Base-by-base conservation (phyloP, 2,797 vertebrate species). In the Alosa sapidissima region DNA sequence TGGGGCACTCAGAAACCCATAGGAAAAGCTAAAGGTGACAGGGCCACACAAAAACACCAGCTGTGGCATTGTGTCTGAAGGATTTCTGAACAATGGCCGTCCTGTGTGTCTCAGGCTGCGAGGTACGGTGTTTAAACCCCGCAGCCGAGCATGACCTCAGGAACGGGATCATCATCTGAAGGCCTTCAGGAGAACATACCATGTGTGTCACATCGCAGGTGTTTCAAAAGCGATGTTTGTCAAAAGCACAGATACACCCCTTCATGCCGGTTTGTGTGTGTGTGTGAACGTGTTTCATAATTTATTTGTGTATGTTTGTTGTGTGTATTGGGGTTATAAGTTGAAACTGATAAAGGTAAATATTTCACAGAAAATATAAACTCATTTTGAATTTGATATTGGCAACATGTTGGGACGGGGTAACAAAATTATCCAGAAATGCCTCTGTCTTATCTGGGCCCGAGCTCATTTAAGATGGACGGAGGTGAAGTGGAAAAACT, bases 11-110 rank as follows among this genome's bases (percentile, higher is more conserved):
- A 54, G 85, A 47, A 84, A 54, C 85, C 58, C 47, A 87, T 75
- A 81, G 81, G 78, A 41, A 78, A 55, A 47, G 36, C 54, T 1
- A 47, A 78, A 47, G 24, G 62, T 51, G 33, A 86, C 48, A 9
- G 72, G 78, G 75, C 10, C 68, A 49, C 65, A 86, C 83, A 89
- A 89, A 89, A 89, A 89, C 83, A 87, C 62, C 88, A 86, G 83
- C 87, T 89, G 88, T 19, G 28, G 28, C 16, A 72, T 84, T 85
- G 83, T 55, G 16, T 84, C 81, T 86, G 85, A 87, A 84, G 81
- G 86, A 82, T 81, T 84, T 72, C 16, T 54, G 49, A 9, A 90
- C 86, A 90, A 88, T 87, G 81, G 24, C 2, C 5, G 2, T 78
- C 52, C 81, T 62, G 65, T 54, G 62, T 60, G 62, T 81, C 84